These are phyloP conservation scores for Malthinus flaveolus DNA, from an alignment of 2,888 invertebrate genomes.

Conservation along the genomic window DNA sequence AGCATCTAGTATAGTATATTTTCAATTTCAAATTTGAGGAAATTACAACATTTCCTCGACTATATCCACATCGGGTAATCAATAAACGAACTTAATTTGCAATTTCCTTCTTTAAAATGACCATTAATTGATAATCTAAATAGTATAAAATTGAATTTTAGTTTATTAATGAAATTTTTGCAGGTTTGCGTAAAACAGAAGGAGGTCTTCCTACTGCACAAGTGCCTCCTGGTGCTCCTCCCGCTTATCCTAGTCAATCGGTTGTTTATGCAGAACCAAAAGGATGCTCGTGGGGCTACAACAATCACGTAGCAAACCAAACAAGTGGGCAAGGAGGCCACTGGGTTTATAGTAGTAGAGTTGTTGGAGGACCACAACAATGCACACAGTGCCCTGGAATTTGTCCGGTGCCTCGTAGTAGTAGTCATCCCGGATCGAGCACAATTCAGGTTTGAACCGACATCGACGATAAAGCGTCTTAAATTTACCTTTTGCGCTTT, in stretches of 20 bases:
- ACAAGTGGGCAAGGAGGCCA: slow-evolving; percentile 46
- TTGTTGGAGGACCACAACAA: slow-evolving; percentile 47
- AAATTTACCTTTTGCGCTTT: not conserved
- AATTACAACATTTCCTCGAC: slow-evolving; percentile 9
- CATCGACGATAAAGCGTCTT: not conserved
- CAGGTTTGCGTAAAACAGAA: slow-evolving; percentile 51
- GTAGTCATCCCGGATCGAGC: slow-evolving; percentile 49
- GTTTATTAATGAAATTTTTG: slow-evolving; percentile 15
- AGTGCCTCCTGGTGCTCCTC: slow-evolving; percentile 40
- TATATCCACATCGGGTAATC: not conserved
- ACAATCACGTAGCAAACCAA: slow-evolving; percentile 51
- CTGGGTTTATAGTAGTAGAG: slow-evolving; percentile 47
- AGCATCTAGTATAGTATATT: too few relatives aligned
- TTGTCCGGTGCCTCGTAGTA: slow-evolving; percentile 53
- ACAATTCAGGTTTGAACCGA: slow-evolving; percentile 12
- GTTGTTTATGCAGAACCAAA: slow-evolving; percentile 58
- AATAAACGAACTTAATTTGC: not conserved
- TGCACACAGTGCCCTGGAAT: slow-evolving; percentile 54
- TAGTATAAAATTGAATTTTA: not conserved
- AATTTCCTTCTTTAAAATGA: slow-evolving; percentile 7
- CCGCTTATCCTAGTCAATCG: slow-evolving; percentile 51
- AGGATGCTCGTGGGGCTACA: slow-evolving; percentile 57
- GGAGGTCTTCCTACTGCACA: slow-evolving; percentile 43
- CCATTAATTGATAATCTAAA: not conserved
- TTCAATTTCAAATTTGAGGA: not conserved